A percentile compares a stretch with the other conserved stretches of the same genome.
Evolutionary conservation across 2,888 invertebrate species (phyloP).

Genomic region (Calameuta idolon): DNA sequence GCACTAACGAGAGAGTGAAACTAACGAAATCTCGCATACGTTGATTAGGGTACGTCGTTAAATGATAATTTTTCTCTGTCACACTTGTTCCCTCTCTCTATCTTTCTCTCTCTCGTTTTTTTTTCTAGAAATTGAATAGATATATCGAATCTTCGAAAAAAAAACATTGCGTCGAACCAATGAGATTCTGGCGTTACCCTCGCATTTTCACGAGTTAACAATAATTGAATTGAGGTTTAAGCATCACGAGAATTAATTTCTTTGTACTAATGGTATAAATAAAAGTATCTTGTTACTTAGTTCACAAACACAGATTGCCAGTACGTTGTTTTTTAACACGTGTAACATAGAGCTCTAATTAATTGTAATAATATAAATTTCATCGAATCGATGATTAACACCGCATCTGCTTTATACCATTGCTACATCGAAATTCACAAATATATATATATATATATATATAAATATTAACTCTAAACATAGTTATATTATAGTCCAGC

Average conservation of each 20-base stretch:
- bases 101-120: too few species aligned
- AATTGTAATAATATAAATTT: slow-evolving; percentile 32
- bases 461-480: not conserved
- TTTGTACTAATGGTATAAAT: slow-evolving; percentile 44
- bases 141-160: not conserved
- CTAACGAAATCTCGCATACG: not conserved
- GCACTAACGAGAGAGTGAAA: not conserved
- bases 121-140: not conserved
- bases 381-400: slow-evolving; percentile 26
- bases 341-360: slow-evolving; percentile 20
- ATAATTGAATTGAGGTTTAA: slow-evolving; percentile 25
- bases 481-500: slow-evolving; percentile 42
- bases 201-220: slow-evolving; percentile 6
- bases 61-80: not conserved
- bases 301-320: slow-evolving; percentile 19
- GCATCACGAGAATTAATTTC: slow-evolving; percentile 28
- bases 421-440: slow-evolving; percentile 44
- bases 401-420: slow-evolving; percentile 42
- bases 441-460: slow-evolving; percentile 10
- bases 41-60: not conserved
- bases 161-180: not conserved
- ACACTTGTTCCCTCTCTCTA: not conserved
- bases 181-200: not conserved
- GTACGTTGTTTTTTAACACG: slow-evolving; percentile 8
- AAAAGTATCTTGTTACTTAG: slow-evolving; percentile 25